Base-by-base conservation (phyloP, 2,113 vertebrate species). In the Tragelaphus strepsiceros region DNA sequence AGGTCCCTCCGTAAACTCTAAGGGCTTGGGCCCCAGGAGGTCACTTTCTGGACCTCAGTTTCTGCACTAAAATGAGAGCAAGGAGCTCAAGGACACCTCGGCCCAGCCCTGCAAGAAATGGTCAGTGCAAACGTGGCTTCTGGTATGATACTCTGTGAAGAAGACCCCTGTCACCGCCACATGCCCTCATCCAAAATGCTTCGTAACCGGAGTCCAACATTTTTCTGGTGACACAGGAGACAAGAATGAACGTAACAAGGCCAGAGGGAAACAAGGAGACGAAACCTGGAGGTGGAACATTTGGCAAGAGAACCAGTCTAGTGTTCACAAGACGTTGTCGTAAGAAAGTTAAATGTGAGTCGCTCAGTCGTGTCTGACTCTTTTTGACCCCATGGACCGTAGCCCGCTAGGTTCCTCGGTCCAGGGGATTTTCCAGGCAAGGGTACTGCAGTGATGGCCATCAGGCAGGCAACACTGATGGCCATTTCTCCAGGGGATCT, bases 81-180 rank as follows among this genome's bases (percentile, higher is more conserved):
- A 80, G 88, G 51, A 9, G 21, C 22, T 32, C 43, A 2, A 87
- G 19, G 9, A 6, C 2, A 7, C 21, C 67, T 30, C 0, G 2
- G 56, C 7, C 30, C 21, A n/a, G 32, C 15, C 56, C 35, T 5
- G 22, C 1, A 3, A n/a, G 71, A 64, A 59, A 16, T 5, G 2
- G 0, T 39, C 58, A 5, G 58, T 35, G 39, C 1, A 21, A 10
- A 7, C 0, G 7, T 7, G 26, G n/a, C 6, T 35, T 56, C 58
- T 12, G 22, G 14, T 7, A 24, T 13, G 46, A 58, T 1, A 1
- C 17, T 2, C 3, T 0, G 0, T 30, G 17, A n/a, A 35, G n/a
- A 8, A 51, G 8, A 0, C 54, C 59, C 30, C 35, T 28, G 2
- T 30, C 56, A n/a, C 30, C 1, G 1, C 1, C 0, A 26, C 11